phyloP scores from a whole-genome alignment of 2,113 vertebrate species.

The Aepyceros melampus region DNA sequence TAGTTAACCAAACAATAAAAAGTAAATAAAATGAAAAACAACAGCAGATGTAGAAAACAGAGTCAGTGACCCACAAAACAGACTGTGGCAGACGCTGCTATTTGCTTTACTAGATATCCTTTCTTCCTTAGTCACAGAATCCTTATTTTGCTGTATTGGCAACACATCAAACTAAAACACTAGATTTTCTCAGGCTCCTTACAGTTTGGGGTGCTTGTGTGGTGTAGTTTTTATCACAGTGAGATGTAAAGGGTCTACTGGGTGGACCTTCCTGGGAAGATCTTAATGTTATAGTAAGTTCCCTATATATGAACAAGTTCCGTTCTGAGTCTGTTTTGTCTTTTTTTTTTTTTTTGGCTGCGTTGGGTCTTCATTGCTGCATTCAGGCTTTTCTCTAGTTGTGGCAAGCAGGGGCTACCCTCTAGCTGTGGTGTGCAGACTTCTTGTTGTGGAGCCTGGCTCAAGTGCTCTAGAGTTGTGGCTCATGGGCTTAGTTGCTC shows the following conservation, averaged over 20 bases:
- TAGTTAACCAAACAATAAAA: not conserved
- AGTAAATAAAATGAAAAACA: not conserved
- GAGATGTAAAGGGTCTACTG: not conserved
- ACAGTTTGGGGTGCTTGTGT: not conserved
- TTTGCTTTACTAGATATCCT: not conserved
- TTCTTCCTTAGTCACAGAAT: not conserved
- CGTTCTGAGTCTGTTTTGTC: not conserved
- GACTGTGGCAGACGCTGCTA: not conserved
- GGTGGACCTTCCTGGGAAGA: not conserved
- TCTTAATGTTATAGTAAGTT: not conserved
- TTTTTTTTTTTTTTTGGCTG: not conserved
- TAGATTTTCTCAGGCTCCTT: not conserved
- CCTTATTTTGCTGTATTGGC: not conserved
- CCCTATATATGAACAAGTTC: not conserved
- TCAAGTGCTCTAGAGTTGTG: not conserved
- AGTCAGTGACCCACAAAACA: not conserved
- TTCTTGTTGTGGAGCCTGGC: not conserved
- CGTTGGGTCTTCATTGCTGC: not conserved
- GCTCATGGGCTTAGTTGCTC: not conserved
- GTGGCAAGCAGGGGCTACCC: not conserved
- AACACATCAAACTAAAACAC: not conserved
- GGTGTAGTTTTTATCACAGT: not conserved
- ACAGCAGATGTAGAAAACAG: not conserved
- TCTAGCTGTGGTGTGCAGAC: not conserved
- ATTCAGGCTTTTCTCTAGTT: not conserved